Base-by-base conservation (phyloP, 2,888 invertebrate species). In the Rhingia campestris region DNA sequence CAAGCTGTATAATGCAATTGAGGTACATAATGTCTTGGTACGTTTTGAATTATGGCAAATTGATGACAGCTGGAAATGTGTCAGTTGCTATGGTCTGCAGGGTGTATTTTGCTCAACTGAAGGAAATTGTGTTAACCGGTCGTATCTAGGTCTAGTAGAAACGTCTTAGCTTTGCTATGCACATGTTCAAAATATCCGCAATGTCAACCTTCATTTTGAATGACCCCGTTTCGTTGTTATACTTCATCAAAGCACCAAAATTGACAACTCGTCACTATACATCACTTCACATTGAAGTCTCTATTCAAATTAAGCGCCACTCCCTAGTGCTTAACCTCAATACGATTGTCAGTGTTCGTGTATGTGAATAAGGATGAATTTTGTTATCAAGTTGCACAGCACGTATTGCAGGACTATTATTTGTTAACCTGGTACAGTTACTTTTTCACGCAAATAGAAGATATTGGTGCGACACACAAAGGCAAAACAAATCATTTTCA, bases 281-380 rank as follows among this genome's bases (percentile, higher is more conserved):
- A 10, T 14, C 14, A 53, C 10, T 54, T 43, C 32, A 43, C 43
- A 43, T 1, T 41, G 47, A 43, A 69, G 47, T 49, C 9, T 49
- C 9, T 32, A 58, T 70, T 58, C 39, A 59, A 59, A 49, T 70
- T 32, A 59, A 43, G 35, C 43, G 45, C 64, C 14, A 32, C 14
- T 54, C 54, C 35, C 33, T 59, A 53, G 61, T 61, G 61, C 72
- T 72, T 72, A 72, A 72, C 72, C 72, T 43, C 33, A 61, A 72
- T 61, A 54, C n/a, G 9, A 41, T 30, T 22, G 22, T 51, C 12
- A 41, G 9, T 32, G 9, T n/a, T 41, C 35, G 53, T 61, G 35
- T 51, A 6, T 14, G 41, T 72, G 51, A 70, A 59, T 59, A 70
- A 70, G 47, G 35, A 58, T 30, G 10, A 10, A 41, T 54, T 41